Conservation (phyloP, 2,113 vertebrate species). For the Ancistrus triradiatus region DNA sequence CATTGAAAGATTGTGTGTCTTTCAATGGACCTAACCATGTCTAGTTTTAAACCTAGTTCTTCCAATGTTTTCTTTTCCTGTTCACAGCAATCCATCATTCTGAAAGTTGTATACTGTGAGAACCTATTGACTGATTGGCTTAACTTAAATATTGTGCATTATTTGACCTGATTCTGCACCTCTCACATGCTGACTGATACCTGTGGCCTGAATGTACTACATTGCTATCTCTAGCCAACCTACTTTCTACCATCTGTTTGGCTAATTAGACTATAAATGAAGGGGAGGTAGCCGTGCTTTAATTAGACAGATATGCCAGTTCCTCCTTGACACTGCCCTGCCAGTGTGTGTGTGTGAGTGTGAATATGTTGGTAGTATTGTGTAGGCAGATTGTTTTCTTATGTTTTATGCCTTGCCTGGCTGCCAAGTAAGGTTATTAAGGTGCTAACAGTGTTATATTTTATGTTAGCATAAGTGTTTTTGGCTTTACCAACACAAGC, state of each 20-base stretch:
- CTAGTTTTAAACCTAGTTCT: too few relatives aligned
- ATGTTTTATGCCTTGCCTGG: constrained; percentile 15
- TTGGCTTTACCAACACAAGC: neutral
- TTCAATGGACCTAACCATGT: too few relatives aligned
- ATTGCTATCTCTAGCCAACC: constrained; percentile 9
- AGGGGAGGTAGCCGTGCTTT: constrained; percentile 30
- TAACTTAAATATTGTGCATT: neutral
- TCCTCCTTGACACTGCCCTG: constrained; percentile 1
- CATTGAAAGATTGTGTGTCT: too few relatives aligned
- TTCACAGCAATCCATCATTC: too few relatives aligned
- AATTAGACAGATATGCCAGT: constrained; percentile 28
- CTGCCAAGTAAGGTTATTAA: neutral
- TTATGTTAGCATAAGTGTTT: constrained; percentile 13
- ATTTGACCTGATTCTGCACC: neutral
- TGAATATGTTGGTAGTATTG: constrained; percentile 10
- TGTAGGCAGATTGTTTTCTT: constrained; percentile 11
- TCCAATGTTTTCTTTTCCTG: too few relatives aligned
- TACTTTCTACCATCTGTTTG: constrained; percentile 18
- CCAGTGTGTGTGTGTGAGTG: neutral
- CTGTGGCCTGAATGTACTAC: neutral
- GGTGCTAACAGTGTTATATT: constrained; percentile 1
- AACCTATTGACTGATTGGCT: too few relatives aligned
- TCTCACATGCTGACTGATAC: neutral
- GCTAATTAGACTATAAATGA: constrained; percentile 22
- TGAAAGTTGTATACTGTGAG: too few relatives aligned